Conservation (phyloP, 2,888 invertebrate genomes). For the Agrotis segetum region DNA sequence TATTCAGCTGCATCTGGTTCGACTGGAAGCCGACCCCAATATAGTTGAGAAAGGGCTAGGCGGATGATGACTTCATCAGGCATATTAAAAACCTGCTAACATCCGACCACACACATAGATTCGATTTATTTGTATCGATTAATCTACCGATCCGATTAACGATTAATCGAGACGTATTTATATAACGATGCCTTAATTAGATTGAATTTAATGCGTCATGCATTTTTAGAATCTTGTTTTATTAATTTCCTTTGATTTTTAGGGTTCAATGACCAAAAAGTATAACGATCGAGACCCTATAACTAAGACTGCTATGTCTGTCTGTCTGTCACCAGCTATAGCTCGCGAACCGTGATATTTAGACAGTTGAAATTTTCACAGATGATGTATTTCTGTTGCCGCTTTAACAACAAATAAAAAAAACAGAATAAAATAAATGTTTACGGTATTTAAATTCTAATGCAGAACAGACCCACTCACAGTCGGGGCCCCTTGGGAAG, state of each 20-base stretch:
- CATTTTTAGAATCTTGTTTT: constrained; percentile 8
- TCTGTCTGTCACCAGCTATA: too few relatives aligned
- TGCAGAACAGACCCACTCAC: too few relatives aligned
- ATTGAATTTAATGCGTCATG: constrained; percentile 37
- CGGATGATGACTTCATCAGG: background rate
- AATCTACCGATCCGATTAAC: constrained; percentile 46
- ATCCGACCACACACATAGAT: constrained; percentile 62
- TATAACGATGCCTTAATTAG: constrained; percentile 59
- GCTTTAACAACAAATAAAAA: too few relatives aligned
- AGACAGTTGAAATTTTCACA: too few relatives aligned
- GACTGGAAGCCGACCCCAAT: background rate
- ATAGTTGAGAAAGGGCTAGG: background rate
- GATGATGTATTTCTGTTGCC: too few relatives aligned
- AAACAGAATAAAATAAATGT: too few relatives aligned
- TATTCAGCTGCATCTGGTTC: background rate
- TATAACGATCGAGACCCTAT: too few relatives aligned
- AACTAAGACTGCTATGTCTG: too few relatives aligned
- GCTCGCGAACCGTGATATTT: too few relatives aligned
- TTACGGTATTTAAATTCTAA: too few relatives aligned
- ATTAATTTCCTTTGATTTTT: constrained; percentile 22
- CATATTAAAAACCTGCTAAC: constrained; percentile 28
- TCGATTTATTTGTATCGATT: constrained; percentile 58
- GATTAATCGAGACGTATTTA: constrained; percentile 42
- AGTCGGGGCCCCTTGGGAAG: too few relatives aligned
- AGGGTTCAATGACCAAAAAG: too few relatives aligned